Conservation (phyloP, 2,113 vertebrate species). For the Cnemophilus loriae region DNA sequence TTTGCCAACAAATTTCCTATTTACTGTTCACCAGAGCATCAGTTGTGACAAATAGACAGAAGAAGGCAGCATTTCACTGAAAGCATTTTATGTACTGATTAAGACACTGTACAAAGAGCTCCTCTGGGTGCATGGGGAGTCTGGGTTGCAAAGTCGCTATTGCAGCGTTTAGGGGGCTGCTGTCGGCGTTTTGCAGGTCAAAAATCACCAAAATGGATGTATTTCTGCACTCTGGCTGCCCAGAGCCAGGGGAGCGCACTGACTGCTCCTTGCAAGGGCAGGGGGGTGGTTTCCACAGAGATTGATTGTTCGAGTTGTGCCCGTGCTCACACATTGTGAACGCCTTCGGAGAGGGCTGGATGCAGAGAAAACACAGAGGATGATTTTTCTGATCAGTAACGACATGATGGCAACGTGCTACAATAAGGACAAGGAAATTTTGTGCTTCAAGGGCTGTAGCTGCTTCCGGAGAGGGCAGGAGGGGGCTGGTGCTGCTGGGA, state of each 20-base stretch:
- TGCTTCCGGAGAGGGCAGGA: not conserved
- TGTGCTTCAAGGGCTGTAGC: not conserved
- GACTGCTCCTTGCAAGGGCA: not conserved
- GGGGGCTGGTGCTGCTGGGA: not conserved
- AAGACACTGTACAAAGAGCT: not conserved
- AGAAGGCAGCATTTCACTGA: conserved; percentile 62
- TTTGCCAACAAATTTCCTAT: conserved; percentile 32
- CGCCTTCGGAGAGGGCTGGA: not conserved
- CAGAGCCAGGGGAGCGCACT: not conserved
- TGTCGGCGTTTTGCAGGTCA: not conserved
- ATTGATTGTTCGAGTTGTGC: not conserved
- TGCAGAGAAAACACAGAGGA: not conserved
- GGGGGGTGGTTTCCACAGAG: not conserved
- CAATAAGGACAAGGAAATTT: not conserved
- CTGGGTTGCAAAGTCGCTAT: not conserved
- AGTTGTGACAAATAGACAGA: conserved; percentile 50
- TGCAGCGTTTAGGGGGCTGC: not conserved
- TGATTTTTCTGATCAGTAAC: not conserved
- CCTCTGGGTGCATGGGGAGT: not conserved
- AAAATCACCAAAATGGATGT: not conserved
- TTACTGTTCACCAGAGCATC: conserved; percentile 52
- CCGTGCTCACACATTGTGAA: not conserved
- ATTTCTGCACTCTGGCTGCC: not conserved
- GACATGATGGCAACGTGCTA: not conserved
- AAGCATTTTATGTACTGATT: not conserved